A percentile compares a stretch with the other conserved stretches of the same genome.
phyloP scores from a whole-genome alignment of 2,113 vertebrate genomes.

The Chaetorhynchus papuensis region DNA sequence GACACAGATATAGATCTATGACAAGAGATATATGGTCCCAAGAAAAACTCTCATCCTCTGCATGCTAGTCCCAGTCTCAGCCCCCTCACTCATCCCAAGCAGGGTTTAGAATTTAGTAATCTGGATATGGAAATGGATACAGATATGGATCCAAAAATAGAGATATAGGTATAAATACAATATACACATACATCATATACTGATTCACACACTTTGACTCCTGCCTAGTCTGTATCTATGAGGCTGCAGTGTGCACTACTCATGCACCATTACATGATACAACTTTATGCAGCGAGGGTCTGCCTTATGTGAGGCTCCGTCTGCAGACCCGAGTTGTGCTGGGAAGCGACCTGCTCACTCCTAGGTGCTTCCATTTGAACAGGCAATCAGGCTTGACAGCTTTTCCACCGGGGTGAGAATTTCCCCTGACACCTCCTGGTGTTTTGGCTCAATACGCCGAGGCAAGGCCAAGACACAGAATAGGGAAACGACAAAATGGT shows the following conservation, averaged over 20 bases:
- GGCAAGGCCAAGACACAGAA: constrained; percentile 30
- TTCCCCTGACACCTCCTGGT: constrained; percentile 53
- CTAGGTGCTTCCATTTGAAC: constrained; percentile 25
- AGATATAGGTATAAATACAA: neutral
- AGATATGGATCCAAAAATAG: neutral
- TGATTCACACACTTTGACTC: neutral
- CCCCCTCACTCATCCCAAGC: neutral
- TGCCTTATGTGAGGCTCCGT: fast-evolving
- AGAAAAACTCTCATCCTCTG: neutral
- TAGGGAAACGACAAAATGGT: constrained; percentile 30
- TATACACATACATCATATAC: too few relatives aligned
- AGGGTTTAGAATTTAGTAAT: neutral
- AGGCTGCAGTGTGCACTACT: neutral
- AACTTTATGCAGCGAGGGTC: neutral
- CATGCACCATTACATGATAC: fast-evolving
- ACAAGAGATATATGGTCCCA: neutral
- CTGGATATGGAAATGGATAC: neutral
- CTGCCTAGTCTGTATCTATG: neutral
- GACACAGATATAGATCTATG: neutral
- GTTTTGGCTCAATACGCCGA: constrained; percentile 42
- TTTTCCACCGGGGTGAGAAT: neutral
- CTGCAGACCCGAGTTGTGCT: neutral
- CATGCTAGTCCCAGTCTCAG: neutral
- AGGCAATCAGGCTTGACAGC: constrained; percentile 40
- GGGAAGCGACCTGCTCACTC: neutral